phyloP scores from a whole-genome alignment of 2,888 invertebrate genomes.

The Acrobasis consociella region DNA sequence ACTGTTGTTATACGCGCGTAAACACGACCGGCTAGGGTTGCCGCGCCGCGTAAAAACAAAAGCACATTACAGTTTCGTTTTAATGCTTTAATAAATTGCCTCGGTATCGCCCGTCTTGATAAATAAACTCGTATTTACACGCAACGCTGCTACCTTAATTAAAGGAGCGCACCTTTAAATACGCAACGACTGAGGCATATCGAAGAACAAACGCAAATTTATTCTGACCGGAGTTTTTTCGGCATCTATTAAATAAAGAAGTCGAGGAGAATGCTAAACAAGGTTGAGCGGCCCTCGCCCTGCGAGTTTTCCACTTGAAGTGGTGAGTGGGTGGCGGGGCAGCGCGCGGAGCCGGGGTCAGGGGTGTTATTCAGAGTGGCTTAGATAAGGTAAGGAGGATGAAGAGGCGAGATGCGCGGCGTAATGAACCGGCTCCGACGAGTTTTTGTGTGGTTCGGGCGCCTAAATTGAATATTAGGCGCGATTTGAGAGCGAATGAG shows the following conservation, averaged over 20 bases:
- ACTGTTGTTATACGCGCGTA: slow-evolving; percentile 67
- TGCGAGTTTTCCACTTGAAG: slow-evolving; percentile 80
- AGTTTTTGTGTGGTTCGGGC: slow-evolving; percentile 80
- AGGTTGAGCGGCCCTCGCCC: slow-evolving; percentile 81
- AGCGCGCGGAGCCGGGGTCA: slow-evolving; percentile 46
- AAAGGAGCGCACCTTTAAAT: slow-evolving; percentile 68
- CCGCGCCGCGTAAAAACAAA: slow-evolving; percentile 40
- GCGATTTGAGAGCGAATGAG: slow-evolving; percentile 79
- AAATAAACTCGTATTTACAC: slow-evolving; percentile 67
- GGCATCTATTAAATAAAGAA: slow-evolving; percentile 82
- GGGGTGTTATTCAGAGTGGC: slow-evolving; percentile 76
- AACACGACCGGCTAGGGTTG: slow-evolving; percentile 69
- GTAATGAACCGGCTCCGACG: slow-evolving; percentile 80
- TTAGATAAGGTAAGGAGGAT: slow-evolving; percentile 82
- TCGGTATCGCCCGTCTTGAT: slow-evolving; percentile 57
- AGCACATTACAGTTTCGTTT: slow-evolving; percentile 50
- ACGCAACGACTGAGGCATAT: slow-evolving; percentile 65
- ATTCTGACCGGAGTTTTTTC: slow-evolving; percentile 77
- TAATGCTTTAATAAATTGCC: slow-evolving; percentile 69
- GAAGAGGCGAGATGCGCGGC: slow-evolving; percentile 80
- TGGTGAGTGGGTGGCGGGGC: slow-evolving; percentile 63
- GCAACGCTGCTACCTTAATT: slow-evolving; percentile 67
- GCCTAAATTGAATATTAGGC: slow-evolving; percentile 82
- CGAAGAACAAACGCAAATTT: slow-evolving; percentile 77
- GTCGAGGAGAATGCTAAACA: slow-evolving; percentile 81